Evolutionary conservation across 2,113 vertebrate species (phyloP).

Genomic region (Chaetops frenatus): DNA sequence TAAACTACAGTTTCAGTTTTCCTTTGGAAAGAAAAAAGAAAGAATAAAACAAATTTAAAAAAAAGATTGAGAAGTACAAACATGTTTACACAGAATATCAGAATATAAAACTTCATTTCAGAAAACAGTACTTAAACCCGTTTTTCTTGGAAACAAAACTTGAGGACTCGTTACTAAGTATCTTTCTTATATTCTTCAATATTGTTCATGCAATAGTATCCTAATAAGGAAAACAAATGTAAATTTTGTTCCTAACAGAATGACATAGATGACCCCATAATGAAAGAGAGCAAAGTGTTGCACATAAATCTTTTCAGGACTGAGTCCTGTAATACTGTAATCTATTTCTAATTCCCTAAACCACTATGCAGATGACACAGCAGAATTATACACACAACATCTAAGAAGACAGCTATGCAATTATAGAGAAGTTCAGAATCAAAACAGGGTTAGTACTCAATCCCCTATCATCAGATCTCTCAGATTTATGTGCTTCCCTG

Average conservation of each 20-base stretch:
- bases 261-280: background rate
- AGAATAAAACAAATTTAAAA: background rate
- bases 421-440: background rate
- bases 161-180: background rate
- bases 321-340: background rate
- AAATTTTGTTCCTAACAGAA: background rate
- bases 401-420: background rate
- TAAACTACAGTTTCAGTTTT: background rate
- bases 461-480: background rate
- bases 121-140: background rate
- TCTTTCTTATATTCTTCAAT: background rate
- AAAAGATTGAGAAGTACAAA: background rate
- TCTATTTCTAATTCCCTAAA: background rate
- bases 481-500: background rate
- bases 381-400: background rate
- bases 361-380: background rate
- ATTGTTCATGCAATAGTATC: background rate
- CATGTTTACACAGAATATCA: background rate
- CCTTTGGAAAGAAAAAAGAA: background rate
- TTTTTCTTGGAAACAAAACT: background rate
- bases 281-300: background rate
- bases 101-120: background rate
- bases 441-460: background rate
- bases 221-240: background rate
- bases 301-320: background rate